Percentiles rank a stretch among this genome's conserved stretches.
phyloP scores from a whole-genome alignment of 2,797 vertebrate species.

The Mionectes olivaceus region DNA sequence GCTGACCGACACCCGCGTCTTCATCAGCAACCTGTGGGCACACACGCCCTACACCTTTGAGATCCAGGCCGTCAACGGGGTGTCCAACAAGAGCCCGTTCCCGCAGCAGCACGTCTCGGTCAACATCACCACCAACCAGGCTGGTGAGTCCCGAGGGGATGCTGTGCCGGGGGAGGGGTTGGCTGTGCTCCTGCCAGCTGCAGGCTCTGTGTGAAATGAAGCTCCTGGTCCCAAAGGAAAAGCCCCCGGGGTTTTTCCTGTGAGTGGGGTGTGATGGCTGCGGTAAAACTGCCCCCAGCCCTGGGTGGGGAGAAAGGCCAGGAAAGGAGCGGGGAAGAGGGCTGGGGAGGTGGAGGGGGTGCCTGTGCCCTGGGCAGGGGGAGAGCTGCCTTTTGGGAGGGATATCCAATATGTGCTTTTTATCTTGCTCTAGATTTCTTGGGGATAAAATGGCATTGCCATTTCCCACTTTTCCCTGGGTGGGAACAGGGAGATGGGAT shows the following conservation, averaged over 20 bases:
- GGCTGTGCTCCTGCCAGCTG: fast-evolving
- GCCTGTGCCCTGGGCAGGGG: background rate
- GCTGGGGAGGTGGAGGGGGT: background rate
- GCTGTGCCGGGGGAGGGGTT: fast-evolving
- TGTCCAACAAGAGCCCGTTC: constrained; percentile 95
- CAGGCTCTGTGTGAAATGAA: background rate
- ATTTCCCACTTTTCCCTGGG: background rate
- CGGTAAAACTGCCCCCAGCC: too few species aligned
- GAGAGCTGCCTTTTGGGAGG: background rate
- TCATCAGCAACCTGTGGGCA: constrained; percentile 95
- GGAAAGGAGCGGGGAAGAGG: background rate
- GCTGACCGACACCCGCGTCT: constrained; percentile 90
- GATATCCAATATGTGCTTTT: background rate
- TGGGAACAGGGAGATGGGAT: background rate
- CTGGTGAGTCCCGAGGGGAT: constrained; percentile 77
- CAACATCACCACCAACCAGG: constrained; percentile 99
- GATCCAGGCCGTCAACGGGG: constrained; percentile 96
- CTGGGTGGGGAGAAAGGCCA: background rate
- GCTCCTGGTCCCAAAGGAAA: fast-evolving
- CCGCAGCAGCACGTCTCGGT: constrained; percentile 93
- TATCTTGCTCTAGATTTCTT: background rate
- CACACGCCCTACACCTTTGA: constrained; percentile 97
- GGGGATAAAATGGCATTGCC: background rate
- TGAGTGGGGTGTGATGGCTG: background rate
- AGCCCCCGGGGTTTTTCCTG: fast-evolving